Evolutionary conservation across 2,113 vertebrate genomes (phyloP).

Genomic region (Seriola quinqueradiata): DNA sequence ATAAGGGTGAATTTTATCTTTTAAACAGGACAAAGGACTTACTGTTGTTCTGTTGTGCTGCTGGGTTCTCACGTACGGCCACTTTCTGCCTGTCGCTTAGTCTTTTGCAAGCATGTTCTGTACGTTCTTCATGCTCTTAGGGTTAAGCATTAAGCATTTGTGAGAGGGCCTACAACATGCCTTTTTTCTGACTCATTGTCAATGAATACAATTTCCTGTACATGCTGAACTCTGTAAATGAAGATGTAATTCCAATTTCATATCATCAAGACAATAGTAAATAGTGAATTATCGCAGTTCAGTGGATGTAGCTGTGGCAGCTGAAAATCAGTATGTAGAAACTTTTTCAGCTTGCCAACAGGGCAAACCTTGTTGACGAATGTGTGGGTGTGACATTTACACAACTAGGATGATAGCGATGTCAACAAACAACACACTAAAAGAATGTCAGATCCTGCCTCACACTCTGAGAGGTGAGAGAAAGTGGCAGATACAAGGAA

Average conservation of each 20-base stretch:
- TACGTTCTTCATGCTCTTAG: not conserved
- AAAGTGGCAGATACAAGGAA: conserved; percentile 34
- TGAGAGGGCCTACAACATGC: not conserved
- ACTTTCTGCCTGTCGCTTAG: not conserved
- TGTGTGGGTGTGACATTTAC: conserved; percentile 61
- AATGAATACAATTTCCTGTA: not conserved
- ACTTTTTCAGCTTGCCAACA: conserved; percentile 18
- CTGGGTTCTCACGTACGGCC: not conserved
- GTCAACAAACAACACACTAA: conserved; percentile 54
- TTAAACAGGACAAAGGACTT: conserved; percentile 9
- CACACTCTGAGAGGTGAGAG: conserved; percentile 56
- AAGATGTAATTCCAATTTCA: not conserved
- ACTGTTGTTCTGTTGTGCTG: conserved; percentile 21
- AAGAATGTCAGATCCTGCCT: conserved; percentile 34
- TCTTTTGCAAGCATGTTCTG: not conserved
- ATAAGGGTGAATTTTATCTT: conserved; percentile 17
- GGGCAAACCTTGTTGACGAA: conserved; percentile 37
- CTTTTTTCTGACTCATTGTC: not conserved
- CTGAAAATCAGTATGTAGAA: not conserved
- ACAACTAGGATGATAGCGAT: conserved; percentile 44
- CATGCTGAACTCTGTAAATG: not conserved
- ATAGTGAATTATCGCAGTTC: conserved; percentile 8
- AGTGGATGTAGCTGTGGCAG: not conserved
- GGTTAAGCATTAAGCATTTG: not conserved
- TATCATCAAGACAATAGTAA: conserved; percentile 1